Evolutionary conservation across 1,140 invertebrate genomes (phyloP).

Genomic region (Pogonus chalceus): DNA sequence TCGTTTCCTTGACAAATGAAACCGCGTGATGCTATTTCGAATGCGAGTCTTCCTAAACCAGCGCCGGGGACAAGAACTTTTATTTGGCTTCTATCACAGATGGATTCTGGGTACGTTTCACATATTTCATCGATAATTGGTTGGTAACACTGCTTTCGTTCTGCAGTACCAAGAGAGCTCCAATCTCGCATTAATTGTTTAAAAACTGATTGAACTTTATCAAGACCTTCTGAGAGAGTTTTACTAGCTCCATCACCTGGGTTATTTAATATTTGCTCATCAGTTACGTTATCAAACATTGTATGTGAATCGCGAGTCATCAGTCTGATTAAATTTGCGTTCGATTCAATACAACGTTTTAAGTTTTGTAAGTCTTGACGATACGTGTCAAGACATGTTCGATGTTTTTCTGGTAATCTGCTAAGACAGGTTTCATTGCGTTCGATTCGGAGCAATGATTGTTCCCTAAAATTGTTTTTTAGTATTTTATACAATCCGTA

Average conservation of each 20-base stretch:
- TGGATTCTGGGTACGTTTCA: conserved; percentile 54
- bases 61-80: conserved; percentile 89
- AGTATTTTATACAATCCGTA: conserved; percentile 13
- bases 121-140: conserved; percentile 83
- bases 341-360: conserved; percentile 70
- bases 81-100: conserved; percentile 43
- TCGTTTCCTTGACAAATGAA: conserved; percentile 95
- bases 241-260: conserved; percentile 27
- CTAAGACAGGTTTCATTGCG: conserved; percentile 65
- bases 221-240: conserved; percentile 46
- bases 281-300: conserved; percentile 70
- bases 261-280: conserved; percentile 25
- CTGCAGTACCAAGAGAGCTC: conserved; percentile 72
- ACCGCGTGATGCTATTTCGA: conserved; percentile 82
- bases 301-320: conserved; percentile 72
- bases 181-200: conserved; percentile 95
- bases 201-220: conserved; percentile 84
- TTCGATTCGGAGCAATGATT: conserved; percentile 52
- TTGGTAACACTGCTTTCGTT: conserved; percentile 79
- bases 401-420: conserved; percentile 63
- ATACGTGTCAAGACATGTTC: conserved; percentile 65
- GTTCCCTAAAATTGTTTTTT: conserved; percentile 37
- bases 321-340: conserved; percentile 71
- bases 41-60: conserved; percentile 85
- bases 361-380: conserved; percentile 62